Evolutionary conservation across 2,888 invertebrate genomes (phyloP).

Genomic region (Palloptera scutellata): DNA sequence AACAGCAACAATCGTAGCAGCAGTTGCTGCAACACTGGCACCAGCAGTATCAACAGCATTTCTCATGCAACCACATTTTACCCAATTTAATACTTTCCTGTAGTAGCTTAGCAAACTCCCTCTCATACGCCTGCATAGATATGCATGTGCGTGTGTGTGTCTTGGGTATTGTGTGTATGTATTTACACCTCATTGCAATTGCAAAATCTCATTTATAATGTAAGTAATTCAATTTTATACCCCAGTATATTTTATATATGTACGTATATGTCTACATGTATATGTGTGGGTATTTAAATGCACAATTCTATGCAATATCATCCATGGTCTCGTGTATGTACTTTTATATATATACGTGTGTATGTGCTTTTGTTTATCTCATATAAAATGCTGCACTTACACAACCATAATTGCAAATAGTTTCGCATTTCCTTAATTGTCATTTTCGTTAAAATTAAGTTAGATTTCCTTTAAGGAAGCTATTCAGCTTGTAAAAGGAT

Average conservation of each 20-base stretch:
- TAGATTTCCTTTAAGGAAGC: neutral
- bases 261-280: neutral
- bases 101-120: neutral
- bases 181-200: too few relatives aligned
- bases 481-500: neutral
- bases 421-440: neutral
- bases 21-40: too few relatives aligned
- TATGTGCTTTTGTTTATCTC: slow-evolving; percentile 6
- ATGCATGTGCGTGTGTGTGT: neutral
- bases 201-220: too few relatives aligned
- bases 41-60: neutral
- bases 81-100: slow-evolving; percentile 2
- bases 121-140: neutral
- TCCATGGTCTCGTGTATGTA: neutral
- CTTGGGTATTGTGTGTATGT: neutral
- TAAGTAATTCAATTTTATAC: too few relatives aligned
- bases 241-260: too few relatives aligned
- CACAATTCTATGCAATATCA: neutral
- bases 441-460: slow-evolving; percentile 4
- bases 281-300: neutral
- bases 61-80: slow-evolving; percentile 9
- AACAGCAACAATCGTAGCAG: too few relatives aligned
- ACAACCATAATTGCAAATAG: slow-evolving; percentile 1
- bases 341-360: neutral
- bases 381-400: neutral